Conservation (phyloP, 2,888 invertebrate genomes). For the Aporophyla nigra region DNA sequence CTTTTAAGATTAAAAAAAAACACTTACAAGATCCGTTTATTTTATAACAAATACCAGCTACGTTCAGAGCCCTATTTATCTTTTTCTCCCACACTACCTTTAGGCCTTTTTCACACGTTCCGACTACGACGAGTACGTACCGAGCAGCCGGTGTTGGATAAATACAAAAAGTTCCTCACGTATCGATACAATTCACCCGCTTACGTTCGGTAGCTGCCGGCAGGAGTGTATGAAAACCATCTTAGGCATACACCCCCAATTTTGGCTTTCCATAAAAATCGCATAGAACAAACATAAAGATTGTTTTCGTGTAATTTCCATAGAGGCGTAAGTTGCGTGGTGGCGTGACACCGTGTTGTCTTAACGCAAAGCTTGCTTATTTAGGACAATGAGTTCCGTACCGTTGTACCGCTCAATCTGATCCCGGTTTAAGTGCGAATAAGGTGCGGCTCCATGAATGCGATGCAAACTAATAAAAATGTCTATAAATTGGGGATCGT, state of each 20-base stretch:
- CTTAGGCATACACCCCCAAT: conserved; percentile 13
- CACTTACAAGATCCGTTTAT: conserved; percentile 21
- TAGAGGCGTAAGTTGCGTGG: conserved; percentile 41
- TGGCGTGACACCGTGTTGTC: conserved; percentile 60
- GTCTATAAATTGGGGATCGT: conserved; percentile 26
- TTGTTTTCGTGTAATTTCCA: conserved; percentile 71
- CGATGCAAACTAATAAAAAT: conserved; percentile 40
- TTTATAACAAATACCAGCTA: conserved; percentile 21
- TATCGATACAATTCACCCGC: background rate
- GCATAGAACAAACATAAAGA: conserved; percentile 57
- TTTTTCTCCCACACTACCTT: background rate
- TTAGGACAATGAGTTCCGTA: conserved; percentile 71
- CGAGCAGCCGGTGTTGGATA: background rate
- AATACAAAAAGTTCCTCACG: background rate
- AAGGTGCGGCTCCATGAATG: conserved; percentile 56
- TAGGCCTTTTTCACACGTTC: conserved; percentile 15
- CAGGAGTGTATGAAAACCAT: background rate
- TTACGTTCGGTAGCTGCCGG: background rate
- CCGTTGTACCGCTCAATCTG: conserved; percentile 71
- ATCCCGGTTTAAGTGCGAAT: conserved; percentile 62
- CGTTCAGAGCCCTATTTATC: conserved; percentile 6
- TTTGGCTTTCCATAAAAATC: conserved; percentile 63
- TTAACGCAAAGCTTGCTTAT: conserved; percentile 70
- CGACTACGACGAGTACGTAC: no score
- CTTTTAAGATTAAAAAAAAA: conserved; percentile 2